Percentiles rank a stretch among this genome's conserved stretches.
Conservation (phyloP, 2,888 invertebrate species). For the Pristionchus mayeri region DNA sequence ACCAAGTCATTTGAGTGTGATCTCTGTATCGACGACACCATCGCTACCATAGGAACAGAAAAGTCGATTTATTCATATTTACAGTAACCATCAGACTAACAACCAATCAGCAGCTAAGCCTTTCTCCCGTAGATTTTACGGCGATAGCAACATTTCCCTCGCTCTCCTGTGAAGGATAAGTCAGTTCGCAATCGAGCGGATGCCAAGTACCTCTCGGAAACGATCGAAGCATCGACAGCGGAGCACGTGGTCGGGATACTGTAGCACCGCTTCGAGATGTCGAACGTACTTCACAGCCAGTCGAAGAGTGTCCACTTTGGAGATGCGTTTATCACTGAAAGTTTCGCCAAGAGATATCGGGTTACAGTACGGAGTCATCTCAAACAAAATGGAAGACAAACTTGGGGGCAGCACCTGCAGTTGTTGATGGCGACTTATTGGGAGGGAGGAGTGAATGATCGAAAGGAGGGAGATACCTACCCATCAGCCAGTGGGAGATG, state of each 20-base stretch:
- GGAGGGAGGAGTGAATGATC: too few species aligned
- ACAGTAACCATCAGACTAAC: too few species aligned
- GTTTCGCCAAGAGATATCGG: neutral
- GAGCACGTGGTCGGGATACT: slow-evolving; percentile 57
- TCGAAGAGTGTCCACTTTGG: slow-evolving; percentile 77
- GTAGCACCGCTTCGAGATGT: slow-evolving; percentile 71
- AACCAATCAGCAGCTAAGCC: slow-evolving; percentile 12
- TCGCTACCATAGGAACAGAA: too few species aligned
- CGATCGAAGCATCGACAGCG: slow-evolving; percentile 59
- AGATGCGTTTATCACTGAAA: slow-evolving; percentile 74
- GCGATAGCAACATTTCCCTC: slow-evolving; percentile 47
- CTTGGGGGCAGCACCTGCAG: neutral
- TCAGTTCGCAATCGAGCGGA: slow-evolving; percentile 51
- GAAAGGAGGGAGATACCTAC: too few species aligned
- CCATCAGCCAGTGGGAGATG: slow-evolving; percentile 77
- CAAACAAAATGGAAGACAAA: neutral
- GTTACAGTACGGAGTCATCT: neutral
- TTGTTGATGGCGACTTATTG: neutral
- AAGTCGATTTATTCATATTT: too few species aligned
- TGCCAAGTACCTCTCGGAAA: slow-evolving; percentile 56
- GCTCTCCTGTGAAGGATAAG: slow-evolving; percentile 59
- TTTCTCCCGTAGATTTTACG: slow-evolving; percentile 19
- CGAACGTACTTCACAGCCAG: slow-evolving; percentile 77
- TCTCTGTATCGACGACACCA: too few species aligned
- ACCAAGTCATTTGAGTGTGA: too few species aligned